Percentiles rank a stretch among this genome's conserved stretches.
phyloP scores from a whole-genome alignment of 2,797 vertebrate species.

The Ciconia nigra region DNA sequence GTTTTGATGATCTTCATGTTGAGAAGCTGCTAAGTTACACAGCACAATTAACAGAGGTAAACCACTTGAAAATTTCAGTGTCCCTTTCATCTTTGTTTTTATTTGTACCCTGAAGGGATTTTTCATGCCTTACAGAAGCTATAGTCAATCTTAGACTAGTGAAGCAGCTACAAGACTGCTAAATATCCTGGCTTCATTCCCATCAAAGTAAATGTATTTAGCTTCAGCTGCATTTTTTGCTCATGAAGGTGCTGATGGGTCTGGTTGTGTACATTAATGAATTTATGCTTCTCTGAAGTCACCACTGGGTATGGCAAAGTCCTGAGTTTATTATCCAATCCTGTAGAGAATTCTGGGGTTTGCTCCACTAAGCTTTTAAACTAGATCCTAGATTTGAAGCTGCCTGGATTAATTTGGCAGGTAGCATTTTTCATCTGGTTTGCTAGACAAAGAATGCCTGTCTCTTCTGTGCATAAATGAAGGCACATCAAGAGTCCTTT shows the following conservation, averaged over 20 bases:
- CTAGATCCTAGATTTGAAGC: not conserved
- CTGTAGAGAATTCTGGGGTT: not conserved
- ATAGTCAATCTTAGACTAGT: not conserved
- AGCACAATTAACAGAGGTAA: constrained; percentile 45
- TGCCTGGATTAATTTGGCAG: not conserved
- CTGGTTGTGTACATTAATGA: not conserved
- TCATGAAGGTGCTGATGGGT: not conserved
- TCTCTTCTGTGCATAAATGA: not conserved
- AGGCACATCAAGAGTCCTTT: not conserved
- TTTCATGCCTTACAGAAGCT: not conserved
- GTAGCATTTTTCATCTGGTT: not conserved
- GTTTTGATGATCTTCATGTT: not conserved
- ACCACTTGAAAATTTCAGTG: not conserved
- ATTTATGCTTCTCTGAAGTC: not conserved
- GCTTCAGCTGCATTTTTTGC: not conserved
- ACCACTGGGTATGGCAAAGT: not conserved
- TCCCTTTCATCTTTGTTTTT: not conserved
- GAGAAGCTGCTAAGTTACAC: constrained; percentile 56
- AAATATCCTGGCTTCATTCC: not conserved
- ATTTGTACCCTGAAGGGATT: not conserved
- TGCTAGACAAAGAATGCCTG: not conserved
- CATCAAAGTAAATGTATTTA: not conserved
- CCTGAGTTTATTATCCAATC: not conserved
- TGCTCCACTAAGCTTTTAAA: not conserved
- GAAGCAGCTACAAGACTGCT: not conserved